Evolutionary conservation across 2,888 invertebrate genomes (phyloP).

Genomic region (Conus canariensis): DNA sequence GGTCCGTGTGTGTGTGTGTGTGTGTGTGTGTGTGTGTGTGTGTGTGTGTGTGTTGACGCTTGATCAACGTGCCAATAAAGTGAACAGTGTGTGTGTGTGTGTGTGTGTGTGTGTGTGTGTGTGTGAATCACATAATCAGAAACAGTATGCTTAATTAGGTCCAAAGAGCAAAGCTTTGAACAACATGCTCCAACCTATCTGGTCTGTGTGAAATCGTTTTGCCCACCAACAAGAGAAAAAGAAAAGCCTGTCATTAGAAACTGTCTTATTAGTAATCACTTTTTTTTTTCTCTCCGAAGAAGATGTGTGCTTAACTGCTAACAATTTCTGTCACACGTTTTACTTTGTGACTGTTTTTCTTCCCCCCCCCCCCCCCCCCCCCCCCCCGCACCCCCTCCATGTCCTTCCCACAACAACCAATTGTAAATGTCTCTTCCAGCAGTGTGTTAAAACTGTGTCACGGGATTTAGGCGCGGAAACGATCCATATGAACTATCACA

Average conservation of each 20-base stretch:
- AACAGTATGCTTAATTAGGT: not conserved
- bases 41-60: not conserved
- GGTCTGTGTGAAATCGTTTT: too few relatives aligned
- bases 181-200: too few relatives aligned
- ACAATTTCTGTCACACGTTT: not conserved
- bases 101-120: constrained; percentile 26
- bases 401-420: too few relatives aligned
- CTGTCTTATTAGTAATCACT: too few relatives aligned
- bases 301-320: too few relatives aligned
- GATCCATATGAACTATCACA: too few relatives aligned
- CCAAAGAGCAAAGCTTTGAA: not conserved
- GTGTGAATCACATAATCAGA: not conserved
- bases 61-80: too few relatives aligned
- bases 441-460: too few relatives aligned
- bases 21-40: constrained; percentile 7
- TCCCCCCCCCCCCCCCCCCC: not conserved
- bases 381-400: not conserved
- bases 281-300: too few relatives aligned
- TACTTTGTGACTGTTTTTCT: not conserved
- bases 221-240: not conserved
- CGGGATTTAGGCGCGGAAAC: too few relatives aligned
- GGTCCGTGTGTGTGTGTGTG: not conserved
- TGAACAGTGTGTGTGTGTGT: not conserved
- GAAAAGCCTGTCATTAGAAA: not conserved
- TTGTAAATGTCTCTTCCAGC: too few relatives aligned